These are phyloP conservation scores for Columba janthina DNA, from an alignment of 2,113 vertebrate genomes.

Conservation along the genomic window DNA sequence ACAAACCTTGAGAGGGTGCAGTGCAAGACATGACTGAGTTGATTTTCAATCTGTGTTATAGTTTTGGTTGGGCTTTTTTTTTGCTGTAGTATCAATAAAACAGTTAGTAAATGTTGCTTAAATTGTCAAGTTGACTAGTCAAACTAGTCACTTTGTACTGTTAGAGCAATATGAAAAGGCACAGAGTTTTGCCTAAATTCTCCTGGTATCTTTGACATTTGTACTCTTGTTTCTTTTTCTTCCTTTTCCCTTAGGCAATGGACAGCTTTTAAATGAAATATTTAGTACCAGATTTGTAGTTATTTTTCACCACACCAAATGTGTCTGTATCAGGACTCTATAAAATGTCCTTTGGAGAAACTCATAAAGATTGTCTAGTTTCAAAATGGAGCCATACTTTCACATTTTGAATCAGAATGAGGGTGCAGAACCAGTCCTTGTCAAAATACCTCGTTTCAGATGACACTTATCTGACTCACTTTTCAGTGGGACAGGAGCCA, in stretches of 20 bases:
- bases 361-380: not conserved
- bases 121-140: not conserved
- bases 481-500: conserved; percentile 18
- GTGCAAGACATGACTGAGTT: not conserved
- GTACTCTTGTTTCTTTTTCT: not conserved
- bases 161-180: not conserved
- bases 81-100: not conserved
- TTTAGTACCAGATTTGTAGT: not conserved
- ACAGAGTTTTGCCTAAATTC: not conserved
- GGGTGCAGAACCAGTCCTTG: not conserved
- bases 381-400: not conserved
- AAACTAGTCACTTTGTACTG: not conserved
- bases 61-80: not conserved
- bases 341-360: not conserved
- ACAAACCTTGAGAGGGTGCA: not conserved
- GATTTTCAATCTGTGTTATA: not conserved
- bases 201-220: not conserved
- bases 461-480: not conserved
- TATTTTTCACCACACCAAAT: not conserved
- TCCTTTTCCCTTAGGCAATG: not conserved
- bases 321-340: not conserved
- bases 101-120: not conserved
- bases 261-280: not conserved
- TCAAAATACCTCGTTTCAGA: not conserved
- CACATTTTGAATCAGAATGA: not conserved